phyloP scores from a whole-genome alignment of 2,113 vertebrate genomes.

The Pseudonaja textilis region DNA sequence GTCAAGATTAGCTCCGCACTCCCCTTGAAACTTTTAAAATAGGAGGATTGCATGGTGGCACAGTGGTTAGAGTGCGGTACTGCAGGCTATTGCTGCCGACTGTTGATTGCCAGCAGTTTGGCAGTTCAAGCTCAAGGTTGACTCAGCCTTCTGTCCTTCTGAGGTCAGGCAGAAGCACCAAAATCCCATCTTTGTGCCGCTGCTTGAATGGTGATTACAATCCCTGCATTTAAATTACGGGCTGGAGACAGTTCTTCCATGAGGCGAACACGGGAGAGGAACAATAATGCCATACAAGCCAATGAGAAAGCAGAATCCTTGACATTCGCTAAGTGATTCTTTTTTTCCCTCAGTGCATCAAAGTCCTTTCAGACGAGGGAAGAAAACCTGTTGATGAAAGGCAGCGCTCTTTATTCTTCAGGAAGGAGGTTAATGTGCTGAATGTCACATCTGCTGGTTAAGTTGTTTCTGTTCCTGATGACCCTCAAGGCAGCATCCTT shows the following conservation, averaged over 20 bases:
- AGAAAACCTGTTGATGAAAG: neutral
- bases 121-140: too few relatives aligned
- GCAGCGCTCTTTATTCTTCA: neutral
- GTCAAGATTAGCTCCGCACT: neutral
- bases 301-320: neutral
- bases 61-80: too few relatives aligned
- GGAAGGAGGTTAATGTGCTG: neutral
- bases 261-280: neutral
- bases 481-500: neutral
- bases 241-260: neutral
- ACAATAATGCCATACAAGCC: neutral
- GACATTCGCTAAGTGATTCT: neutral
- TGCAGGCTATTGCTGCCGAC: too few relatives aligned
- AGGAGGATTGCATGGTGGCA: neutral
- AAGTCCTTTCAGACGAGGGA: neutral
- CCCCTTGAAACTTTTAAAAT: neutral
- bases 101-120: too few relatives aligned
- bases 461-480: neutral
- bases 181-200: neutral
- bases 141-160: too few relatives aligned
- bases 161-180: neutral
- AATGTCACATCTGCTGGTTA: neutral
- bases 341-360: neutral
- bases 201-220: neutral
- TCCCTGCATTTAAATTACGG: neutral